Evolutionary conservation across 30 jellyfish, hydroid and myxozoan genomes (phyloP), one percentile per base, ranked within the genome.

Genomic region (Pelagia noctiluca): DNA sequence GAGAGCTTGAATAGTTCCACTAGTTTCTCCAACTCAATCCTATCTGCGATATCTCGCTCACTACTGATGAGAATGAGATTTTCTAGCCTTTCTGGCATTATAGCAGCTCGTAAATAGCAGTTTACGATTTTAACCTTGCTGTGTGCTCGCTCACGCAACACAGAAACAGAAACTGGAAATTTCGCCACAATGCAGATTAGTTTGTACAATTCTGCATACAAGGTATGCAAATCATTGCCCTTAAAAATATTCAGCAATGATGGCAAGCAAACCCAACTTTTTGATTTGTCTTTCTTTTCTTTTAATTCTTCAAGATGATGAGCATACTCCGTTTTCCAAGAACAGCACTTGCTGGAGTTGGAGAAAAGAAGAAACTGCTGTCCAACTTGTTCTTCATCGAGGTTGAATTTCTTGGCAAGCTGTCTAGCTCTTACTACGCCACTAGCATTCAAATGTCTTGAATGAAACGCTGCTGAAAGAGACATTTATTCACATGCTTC

Each of bases 151-250:
- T 78, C 89, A 36, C 80, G 62, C 35, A 60, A 78, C 36, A 83
- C 89, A n/a, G n/a, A n/a, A 36, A 78, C 89, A 35, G 80, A 16
- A 35, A 78, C 89, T n/a, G 89, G 89, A 24, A 78, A 33, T 29
- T 83, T 60, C n/a, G 89, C 80, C 30, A 78, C 89, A 63, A 78
- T 78, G 31, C 49, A 11, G 66, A 78, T 35, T 10, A 63, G 47
- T 18, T 37, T 29, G 37, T 10, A 62, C 71, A 78, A 63, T 19
- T 78, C 82, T 10, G 82, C 82, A 63, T 54, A 78, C 71, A 78
- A 78, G 25, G 11, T 63, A 32, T 30, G 71, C 89, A 78, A 62
- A 75, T 75, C 87, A 63, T 62, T 78, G 42, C 37, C 29, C 52
- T 35, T 63, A 24, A 78, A 63, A 30, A 61, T 35, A 35, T 78